Base-by-base conservation (phyloP, 2,888 invertebrate genomes). In the Limnephilus marmoratus region DNA sequence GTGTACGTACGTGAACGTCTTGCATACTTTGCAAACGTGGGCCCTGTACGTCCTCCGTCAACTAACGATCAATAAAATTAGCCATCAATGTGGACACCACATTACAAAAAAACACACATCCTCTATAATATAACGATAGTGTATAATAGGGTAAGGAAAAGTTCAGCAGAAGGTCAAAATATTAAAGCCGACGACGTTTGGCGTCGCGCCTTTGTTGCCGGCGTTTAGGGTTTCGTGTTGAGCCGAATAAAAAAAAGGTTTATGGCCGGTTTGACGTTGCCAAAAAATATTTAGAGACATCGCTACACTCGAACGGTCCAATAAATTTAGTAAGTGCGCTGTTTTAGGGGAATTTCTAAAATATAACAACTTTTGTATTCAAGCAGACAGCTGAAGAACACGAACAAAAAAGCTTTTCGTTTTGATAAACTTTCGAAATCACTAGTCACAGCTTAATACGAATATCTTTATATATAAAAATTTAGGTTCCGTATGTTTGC, bases 241-340 rank as follows among this genome's bases (percentile, higher is more conserved):
- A 41, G 86, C 86, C 29, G 11, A n/a, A 49, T 86, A 86, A 86
- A 86, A 86, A 41, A 86, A 86, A 86, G 86, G 86, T 86, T 86
- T 86, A 86, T 86, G 86, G 45, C 24, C 45, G 24, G 86, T 86
- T 86, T 86, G 37, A 37, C 86, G 86, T 86, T 86, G 86, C 86
- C 86, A 86, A 86, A 68, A 37, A 68, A 45, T 86, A 45, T 86
- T 86, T 41, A 24, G 45, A 86, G 86, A 86, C 45, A 86, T 86
- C 86, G 86, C 85, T 29, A n/a, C n/a, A 45, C 86, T 86, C 49
- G 86, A 41, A 45, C n/a, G 37, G 24, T 37, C 86, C 86, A 86
- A 86, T 86, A 86, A 86, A 86, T 45, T 86, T 45, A 45, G 86
- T 86, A 86, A 86, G 86, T 86, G 29, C 45, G 41, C 45, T n/a